Conservation (phyloP, 2,888 invertebrate species). For the Lasioglossum calceatum region DNA sequence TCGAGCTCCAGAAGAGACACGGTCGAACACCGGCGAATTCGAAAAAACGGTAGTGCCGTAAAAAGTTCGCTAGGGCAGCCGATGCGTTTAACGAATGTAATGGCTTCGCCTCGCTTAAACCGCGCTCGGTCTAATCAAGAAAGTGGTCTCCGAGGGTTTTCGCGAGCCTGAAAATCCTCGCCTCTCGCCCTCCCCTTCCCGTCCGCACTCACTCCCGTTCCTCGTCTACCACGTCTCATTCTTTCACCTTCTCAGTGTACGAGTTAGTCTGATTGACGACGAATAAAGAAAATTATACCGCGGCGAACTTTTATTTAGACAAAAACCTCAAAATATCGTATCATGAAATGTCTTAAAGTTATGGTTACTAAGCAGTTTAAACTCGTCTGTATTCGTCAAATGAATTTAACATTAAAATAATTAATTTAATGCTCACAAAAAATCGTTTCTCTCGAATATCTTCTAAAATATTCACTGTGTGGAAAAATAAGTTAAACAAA, state of each 20-base stretch:
- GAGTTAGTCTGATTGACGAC: conserved; percentile 64
- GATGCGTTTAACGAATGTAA: conserved; percentile 71
- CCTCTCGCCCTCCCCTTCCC: neutral
- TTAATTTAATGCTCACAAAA: too few relatives aligned
- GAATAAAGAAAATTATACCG: conserved; percentile 69
- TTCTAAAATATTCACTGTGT: too few relatives aligned
- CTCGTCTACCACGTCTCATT: neutral
- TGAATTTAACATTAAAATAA: too few relatives aligned
- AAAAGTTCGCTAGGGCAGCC: conserved; percentile 59
- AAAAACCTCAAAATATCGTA: too few relatives aligned
- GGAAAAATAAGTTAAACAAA: too few relatives aligned
- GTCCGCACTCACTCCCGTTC: neutral
- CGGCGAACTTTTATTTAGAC: conserved; percentile 54
- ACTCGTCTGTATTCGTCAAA: too few relatives aligned
- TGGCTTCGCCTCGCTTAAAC: conserved; percentile 63
- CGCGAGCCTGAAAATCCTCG: conserved; percentile 55
- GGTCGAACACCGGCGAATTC: conserved; percentile 37
- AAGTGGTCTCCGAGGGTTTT: conserved; percentile 63
- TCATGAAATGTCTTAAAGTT: too few relatives aligned
- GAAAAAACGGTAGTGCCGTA: conserved; percentile 30
- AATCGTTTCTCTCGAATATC: too few relatives aligned
- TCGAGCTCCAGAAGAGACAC: neutral
- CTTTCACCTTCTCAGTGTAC: conserved; percentile 3
- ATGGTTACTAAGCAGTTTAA: too few relatives aligned
- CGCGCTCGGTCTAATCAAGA: conserved; percentile 70